Percentiles rank a stretch among this genome's conserved stretches.
Conservation (phyloP, 2,888 invertebrate genomes). For the Dastarcus helophoroides region DNA sequence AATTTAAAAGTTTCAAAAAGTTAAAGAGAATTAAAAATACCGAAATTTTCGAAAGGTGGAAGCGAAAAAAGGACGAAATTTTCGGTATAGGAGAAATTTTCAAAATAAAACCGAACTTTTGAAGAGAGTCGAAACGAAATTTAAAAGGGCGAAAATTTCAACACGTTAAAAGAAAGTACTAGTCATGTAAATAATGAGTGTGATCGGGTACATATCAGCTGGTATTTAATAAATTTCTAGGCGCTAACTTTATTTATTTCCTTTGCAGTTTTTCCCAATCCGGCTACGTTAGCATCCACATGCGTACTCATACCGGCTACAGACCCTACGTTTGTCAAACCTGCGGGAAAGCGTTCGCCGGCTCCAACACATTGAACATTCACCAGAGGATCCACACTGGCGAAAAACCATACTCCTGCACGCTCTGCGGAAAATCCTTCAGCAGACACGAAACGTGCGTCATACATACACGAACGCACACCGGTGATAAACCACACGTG, state of each 20-base stretch:
- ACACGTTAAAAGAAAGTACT: too few relatives aligned
- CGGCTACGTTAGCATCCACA: constrained; percentile 38
- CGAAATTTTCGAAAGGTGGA: too few relatives aligned
- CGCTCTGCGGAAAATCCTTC: constrained; percentile 20
- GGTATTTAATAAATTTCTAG: background rate
- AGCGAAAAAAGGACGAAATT: too few relatives aligned
- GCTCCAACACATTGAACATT: constrained; percentile 35
- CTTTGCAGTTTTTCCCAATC: constrained; percentile 36
- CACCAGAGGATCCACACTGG: constrained; percentile 37
- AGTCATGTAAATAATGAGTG: too few relatives aligned
- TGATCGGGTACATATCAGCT: too few relatives aligned
- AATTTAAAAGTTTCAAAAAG: too few relatives aligned
- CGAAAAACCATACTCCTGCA: constrained; percentile 35
- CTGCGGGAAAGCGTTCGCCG: constrained; percentile 38
- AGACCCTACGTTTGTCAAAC: constrained; percentile 36
- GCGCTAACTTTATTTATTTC: constrained; percentile 2
- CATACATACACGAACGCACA: constrained; percentile 35
- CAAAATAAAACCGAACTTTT: too few relatives aligned
- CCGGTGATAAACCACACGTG: constrained; percentile 35
- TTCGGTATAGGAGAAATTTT: too few relatives aligned
- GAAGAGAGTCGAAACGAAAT: too few relatives aligned
- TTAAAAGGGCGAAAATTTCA: too few relatives aligned
- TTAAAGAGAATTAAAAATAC: too few relatives aligned
- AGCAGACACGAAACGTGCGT: constrained; percentile 33
- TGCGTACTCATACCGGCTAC: constrained; percentile 38